phyloP scores from a whole-genome alignment of 2,113 vertebrate genomes.

The Gymnobelideus leadbeateri region DNA sequence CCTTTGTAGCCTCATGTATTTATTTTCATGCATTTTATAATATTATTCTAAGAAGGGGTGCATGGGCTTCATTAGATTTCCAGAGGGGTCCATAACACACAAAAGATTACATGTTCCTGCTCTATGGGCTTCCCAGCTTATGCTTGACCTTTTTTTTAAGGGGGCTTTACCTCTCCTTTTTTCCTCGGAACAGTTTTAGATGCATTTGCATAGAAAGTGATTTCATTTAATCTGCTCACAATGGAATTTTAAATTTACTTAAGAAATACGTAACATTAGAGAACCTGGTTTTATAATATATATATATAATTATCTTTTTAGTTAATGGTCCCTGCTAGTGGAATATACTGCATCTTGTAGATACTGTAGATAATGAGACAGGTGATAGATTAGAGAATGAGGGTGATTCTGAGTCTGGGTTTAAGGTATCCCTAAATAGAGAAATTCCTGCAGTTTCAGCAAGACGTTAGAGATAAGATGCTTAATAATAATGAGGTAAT shows the following conservation, averaged over 20 bases:
- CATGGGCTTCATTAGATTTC: neutral
- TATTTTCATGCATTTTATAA: neutral
- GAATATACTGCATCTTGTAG: too few species aligned
- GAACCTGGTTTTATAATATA: too few species aligned
- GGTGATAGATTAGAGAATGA: too few species aligned
- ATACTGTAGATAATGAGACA: too few species aligned
- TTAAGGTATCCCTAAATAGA: too few species aligned
- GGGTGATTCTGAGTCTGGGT: too few species aligned
- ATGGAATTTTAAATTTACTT: conserved; percentile 25
- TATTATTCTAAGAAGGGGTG: neutral
- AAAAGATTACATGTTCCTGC: neutral
- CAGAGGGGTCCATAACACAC: neutral
- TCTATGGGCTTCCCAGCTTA: neutral
- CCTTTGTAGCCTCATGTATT: neutral
- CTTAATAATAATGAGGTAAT: too few species aligned
- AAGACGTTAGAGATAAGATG: too few species aligned
- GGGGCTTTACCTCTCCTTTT: conserved; percentile 12
- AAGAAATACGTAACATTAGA: neutral
- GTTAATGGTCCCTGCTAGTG: too few species aligned
- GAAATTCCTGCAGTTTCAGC: too few species aligned
- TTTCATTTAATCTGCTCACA: conserved; percentile 49
- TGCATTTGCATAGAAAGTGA: neutral
- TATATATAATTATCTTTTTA: too few species aligned
- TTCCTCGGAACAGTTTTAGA: conserved; percentile 26
- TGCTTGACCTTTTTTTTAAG: neutral